Evolutionary conservation across 2,797 vertebrate genomes (phyloP).

Genomic region (Phrynocephalus vlangalii): DNA sequence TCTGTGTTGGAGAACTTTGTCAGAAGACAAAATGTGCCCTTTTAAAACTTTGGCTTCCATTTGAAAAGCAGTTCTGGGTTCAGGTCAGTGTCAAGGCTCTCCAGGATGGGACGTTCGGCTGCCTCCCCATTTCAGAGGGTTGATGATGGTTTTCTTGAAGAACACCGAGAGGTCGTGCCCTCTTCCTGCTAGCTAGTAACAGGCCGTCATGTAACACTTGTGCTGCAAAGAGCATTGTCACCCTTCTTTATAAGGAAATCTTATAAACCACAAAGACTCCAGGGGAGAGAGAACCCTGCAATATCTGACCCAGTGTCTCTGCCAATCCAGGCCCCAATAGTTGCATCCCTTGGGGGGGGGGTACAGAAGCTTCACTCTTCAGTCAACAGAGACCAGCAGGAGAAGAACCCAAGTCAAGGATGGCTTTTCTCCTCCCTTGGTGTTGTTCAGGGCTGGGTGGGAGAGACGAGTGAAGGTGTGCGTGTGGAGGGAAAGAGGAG

Average conservation of each 20-base stretch:
- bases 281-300: not conserved
- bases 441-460: not conserved
- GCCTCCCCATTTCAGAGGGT: not conserved
- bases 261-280: slow-evolving; percentile 46
- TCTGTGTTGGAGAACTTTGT: slow-evolving; percentile 49
- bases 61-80: slow-evolving; percentile 60
- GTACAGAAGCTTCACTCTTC: too few species aligned
- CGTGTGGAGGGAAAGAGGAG: slow-evolving; percentile 18
- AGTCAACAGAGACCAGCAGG: not conserved
- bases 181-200: fast-evolving
- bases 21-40: slow-evolving; percentile 32
- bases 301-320: not conserved
- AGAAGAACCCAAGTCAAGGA: not conserved
- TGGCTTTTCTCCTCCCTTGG: slow-evolving; percentile 8
- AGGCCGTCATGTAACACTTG: slow-evolving; percentile 8
- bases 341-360: too few species aligned
- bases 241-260: slow-evolving; percentile 12
- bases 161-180: not conserved
- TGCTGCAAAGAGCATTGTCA: slow-evolving; percentile 39
- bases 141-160: slow-evolving; percentile 21
- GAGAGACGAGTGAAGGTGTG: not conserved
- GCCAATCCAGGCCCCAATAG: not conserved
- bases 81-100: slow-evolving; percentile 38
- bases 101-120: slow-evolving; percentile 49
- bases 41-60: slow-evolving; percentile 21